These are phyloP conservation scores for Saiga tatarica DNA, from an alignment of 2,113 vertebrate genomes.

Conservation along the genomic window DNA sequence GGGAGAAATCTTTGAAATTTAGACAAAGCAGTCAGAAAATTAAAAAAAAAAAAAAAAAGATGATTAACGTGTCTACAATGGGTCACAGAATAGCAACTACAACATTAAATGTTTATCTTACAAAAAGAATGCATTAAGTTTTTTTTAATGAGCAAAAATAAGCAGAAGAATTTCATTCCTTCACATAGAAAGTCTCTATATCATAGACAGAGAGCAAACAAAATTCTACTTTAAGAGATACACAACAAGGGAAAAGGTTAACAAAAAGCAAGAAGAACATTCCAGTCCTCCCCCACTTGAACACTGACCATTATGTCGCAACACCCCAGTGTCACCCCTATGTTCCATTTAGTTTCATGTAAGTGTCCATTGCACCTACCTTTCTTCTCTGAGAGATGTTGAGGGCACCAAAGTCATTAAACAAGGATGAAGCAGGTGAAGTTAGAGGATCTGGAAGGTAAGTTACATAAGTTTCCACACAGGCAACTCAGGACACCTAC, in stretches of 20 bases:
- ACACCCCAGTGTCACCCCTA: not conserved
- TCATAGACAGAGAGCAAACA: slow-evolving; percentile 9
- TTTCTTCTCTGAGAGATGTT: slow-evolving; percentile 98
- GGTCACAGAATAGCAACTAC: slow-evolving; percentile 27
- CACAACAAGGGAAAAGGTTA: not conserved
- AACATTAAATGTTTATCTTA: slow-evolving; percentile 32
- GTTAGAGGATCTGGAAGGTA: slow-evolving; percentile 90
- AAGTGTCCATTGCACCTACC: slow-evolving; percentile 83
- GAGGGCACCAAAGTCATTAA: slow-evolving; percentile 98
- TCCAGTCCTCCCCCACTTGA: not conserved
- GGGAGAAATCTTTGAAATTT: slow-evolving; percentile 41
- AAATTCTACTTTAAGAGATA: slow-evolving; percentile 22
- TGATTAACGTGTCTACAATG: slow-evolving; percentile 18
- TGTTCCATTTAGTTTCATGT: not conserved
- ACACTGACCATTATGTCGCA: not conserved
- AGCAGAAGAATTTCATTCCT: not conserved
- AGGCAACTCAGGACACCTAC: not conserved
- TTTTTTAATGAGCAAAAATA: not conserved
- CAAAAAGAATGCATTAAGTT: not conserved
- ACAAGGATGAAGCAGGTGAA: slow-evolving; percentile 95
- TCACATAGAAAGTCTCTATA: slow-evolving; percentile 4
- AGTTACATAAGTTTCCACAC: slow-evolving; percentile 63
- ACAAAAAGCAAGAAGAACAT: slow-evolving; percentile 25
- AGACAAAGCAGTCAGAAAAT: slow-evolving; percentile 44
- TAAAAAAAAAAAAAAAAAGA: slow-evolving; percentile 26